A percentile compares a stretch with the other conserved stretches of the same genome.
These are phyloP conservation scores for Felis chaus DNA, from an alignment of 2,113 vertebrate genomes.

Conservation along the genomic window DNA sequence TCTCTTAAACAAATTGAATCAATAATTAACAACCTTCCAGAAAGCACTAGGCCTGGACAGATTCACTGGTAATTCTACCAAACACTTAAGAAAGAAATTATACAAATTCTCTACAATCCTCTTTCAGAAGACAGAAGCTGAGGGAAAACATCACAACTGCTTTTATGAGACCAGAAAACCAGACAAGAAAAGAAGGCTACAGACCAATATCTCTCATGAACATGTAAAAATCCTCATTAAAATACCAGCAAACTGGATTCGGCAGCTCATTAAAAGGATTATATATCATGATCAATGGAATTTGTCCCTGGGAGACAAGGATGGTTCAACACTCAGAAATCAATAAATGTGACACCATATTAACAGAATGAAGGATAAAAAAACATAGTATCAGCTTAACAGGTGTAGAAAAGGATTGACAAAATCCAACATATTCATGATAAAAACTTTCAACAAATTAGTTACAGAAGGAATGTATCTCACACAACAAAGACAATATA, in stretches of 20 bases:
- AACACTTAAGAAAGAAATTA: neutral
- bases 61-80: neutral
- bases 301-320: neutral
- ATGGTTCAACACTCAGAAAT: neutral
- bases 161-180: neutral
- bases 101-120: neutral
- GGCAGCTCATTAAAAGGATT: neutral
- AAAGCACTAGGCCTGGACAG: neutral
- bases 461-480: neutral
- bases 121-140: neutral
- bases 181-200: neutral
- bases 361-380: neutral
- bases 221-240: neutral
- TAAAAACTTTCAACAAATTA: neutral
- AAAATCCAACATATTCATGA: neutral
- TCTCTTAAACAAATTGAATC: neutral
- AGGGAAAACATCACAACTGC: neutral
- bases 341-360: neutral
- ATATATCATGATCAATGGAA: neutral
- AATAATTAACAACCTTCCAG: neutral
- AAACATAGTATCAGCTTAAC: neutral
- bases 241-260: neutral
- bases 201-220: neutral
- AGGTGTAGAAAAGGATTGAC: neutral
- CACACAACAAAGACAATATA: neutral